Evolutionary conservation across 2,113 vertebrate species (phyloP).

Genomic region (Oreotragus oreotragus): DNA sequence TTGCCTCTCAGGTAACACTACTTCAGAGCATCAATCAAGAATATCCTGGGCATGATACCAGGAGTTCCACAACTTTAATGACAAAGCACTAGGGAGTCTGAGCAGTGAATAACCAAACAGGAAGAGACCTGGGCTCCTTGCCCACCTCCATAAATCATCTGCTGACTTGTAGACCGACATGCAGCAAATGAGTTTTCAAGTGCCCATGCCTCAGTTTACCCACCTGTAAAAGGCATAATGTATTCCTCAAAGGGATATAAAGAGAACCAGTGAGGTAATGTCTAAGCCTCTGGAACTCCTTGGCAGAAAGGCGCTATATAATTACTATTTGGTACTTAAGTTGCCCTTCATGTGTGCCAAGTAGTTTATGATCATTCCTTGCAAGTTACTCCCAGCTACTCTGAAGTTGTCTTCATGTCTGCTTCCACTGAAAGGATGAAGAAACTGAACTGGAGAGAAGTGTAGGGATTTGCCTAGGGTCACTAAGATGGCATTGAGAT

Average conservation of each 20-base stretch:
- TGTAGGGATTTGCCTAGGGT: neutral
- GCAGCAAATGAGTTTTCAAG: slow-evolving; percentile 33
- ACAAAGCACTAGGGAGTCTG: neutral
- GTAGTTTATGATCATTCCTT: slow-evolving; percentile 64
- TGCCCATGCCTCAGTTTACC: slow-evolving; percentile 56
- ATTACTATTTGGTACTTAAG: slow-evolving; percentile 71
- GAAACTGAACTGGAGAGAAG: neutral
- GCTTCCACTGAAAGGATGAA: slow-evolving; percentile 28
- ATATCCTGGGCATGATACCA: neutral
- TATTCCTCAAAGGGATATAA: slow-evolving; percentile 37
- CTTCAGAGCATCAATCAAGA: neutral
- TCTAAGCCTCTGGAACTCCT: slow-evolving; percentile 63
- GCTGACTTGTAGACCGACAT: neutral
- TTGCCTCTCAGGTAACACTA: neutral
- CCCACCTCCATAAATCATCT: slow-evolving; percentile 13
- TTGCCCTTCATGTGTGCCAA: slow-evolving; percentile 65
- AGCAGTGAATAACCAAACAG: neutral
- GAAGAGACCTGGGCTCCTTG: slow-evolving; percentile 8
- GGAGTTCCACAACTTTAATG: neutral
- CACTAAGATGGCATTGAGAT: neutral
- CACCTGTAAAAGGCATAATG: slow-evolving; percentile 40
- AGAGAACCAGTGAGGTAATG: slow-evolving; percentile 66
- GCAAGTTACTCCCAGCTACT: slow-evolving; percentile 45
- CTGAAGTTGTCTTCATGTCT: slow-evolving; percentile 29
- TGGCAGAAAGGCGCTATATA: slow-evolving; percentile 70